Evolutionary conservation across 2,888 invertebrate genomes (phyloP).

Genomic region (Pyrrhosoma nymphula): DNA sequence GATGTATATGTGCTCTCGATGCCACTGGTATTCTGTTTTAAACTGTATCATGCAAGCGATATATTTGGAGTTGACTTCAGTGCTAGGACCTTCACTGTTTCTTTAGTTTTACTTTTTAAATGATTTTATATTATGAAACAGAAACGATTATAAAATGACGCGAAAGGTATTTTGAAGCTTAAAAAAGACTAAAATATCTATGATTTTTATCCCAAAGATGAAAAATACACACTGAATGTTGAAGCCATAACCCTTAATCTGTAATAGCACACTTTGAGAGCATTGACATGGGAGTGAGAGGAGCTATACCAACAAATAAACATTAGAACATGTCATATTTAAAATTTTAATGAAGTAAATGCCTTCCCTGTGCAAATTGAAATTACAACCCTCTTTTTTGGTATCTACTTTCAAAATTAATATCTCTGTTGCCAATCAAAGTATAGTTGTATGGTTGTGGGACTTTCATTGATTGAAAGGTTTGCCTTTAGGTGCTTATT

Average conservation of each 20-base stretch:
- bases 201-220: slow-evolving; percentile 31
- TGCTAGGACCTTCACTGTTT: neutral
- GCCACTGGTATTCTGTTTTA: slow-evolving; percentile 29
- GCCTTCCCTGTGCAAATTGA: neutral
- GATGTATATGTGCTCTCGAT: slow-evolving; percentile 3
- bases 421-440: slow-evolving; percentile 25
- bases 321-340: neutral
- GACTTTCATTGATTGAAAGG: slow-evolving; percentile 33
- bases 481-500: slow-evolving; percentile 54
- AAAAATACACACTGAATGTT: slow-evolving; percentile 53
- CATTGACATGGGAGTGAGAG: neutral
- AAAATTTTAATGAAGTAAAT: neutral
- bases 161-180: slow-evolving; percentile 51
- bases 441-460: slow-evolving; percentile 34
- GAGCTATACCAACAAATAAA: neutral
- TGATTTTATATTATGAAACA: slow-evolving; percentile 31
- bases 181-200: slow-evolving; percentile 46
- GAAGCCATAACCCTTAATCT: slow-evolving; percentile 42
- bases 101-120: slow-evolving; percentile 9
- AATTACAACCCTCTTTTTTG: neutral
- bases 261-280: neutral
- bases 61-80: slow-evolving; percentile 31
- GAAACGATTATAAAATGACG: neutral
- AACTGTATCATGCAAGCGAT: slow-evolving; percentile 21
- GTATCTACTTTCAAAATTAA: neutral